phyloP scores from a whole-genome alignment of 1,140 invertebrate species.

The Zeugodacus cucurbitae region DNA sequence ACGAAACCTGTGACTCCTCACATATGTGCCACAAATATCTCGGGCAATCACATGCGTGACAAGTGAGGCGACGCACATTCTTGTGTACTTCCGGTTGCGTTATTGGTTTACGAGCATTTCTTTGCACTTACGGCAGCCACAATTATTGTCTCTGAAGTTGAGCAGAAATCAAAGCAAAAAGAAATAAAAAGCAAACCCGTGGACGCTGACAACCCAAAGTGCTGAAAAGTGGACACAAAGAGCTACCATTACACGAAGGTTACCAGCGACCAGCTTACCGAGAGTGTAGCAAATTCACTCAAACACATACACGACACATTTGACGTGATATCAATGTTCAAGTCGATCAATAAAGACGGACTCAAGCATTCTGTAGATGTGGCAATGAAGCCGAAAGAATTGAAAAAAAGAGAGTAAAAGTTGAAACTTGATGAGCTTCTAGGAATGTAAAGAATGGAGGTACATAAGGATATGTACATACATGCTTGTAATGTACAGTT shows the following conservation, averaged over 20 bases:
- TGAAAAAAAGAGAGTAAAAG: neutral
- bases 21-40: neutral
- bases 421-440: neutral
- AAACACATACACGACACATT: neutral
- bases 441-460: neutral
- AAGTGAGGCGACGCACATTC: neutral
- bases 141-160: neutral
- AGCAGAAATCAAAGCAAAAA: neutral
- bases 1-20: neutral
- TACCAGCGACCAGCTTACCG: neutral
- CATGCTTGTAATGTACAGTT: neutral
- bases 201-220: neutral
- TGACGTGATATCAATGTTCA: neutral
- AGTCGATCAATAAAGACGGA: neutral
- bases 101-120: neutral
- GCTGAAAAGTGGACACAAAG: neutral
- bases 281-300: neutral
- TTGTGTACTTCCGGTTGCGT: neutral
- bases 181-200: neutral
- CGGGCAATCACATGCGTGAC: neutral
- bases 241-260: neutral
- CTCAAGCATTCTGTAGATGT: neutral
- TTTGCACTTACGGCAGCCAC: neutral
- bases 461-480: neutral
- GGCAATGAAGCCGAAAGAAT: neutral